A percentile compares a stretch with the other conserved stretches of the same genome.
phyloP scores from a whole-genome alignment of 2,113 vertebrate genomes.

The Malaclemys terrapin region DNA sequence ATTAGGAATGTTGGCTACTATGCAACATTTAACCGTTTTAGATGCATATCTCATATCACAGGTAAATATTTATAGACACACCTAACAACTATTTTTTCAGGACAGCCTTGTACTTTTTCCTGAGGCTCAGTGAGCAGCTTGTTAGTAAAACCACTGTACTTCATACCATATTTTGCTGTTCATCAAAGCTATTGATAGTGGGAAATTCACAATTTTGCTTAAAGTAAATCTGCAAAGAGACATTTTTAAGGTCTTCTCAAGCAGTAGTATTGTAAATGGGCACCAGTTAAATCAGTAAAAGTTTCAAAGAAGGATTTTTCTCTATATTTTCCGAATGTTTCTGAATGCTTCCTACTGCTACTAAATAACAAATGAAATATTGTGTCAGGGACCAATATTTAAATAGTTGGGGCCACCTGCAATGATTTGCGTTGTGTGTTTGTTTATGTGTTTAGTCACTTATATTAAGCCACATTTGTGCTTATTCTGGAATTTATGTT shows the following conservation, averaged over 20 bases:
- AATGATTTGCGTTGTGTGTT: not conserved
- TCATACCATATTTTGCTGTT: not conserved
- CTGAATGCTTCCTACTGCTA: not conserved
- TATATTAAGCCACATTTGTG: not conserved
- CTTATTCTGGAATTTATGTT: not conserved
- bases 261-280: not conserved
- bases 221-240: not conserved
- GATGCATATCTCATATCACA: slow-evolving; percentile 29
- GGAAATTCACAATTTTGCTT: not conserved
- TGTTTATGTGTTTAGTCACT: not conserved
- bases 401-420: not conserved
- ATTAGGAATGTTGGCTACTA: slow-evolving; percentile 38
- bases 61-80: slow-evolving; percentile 48
- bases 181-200: not conserved
- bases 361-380: not conserved
- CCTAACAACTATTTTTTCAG: slow-evolving; percentile 42
- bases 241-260: not conserved
- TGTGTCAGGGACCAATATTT: not conserved
- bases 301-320: not conserved
- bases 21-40: not conserved
- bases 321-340: not conserved
- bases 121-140: not conserved
- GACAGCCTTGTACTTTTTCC: not conserved
- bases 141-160: not conserved
- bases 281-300: not conserved